These are phyloP conservation scores for Celastrina argiolus DNA, from an alignment of 2,888 invertebrate species.

Conservation along the genomic window DNA sequence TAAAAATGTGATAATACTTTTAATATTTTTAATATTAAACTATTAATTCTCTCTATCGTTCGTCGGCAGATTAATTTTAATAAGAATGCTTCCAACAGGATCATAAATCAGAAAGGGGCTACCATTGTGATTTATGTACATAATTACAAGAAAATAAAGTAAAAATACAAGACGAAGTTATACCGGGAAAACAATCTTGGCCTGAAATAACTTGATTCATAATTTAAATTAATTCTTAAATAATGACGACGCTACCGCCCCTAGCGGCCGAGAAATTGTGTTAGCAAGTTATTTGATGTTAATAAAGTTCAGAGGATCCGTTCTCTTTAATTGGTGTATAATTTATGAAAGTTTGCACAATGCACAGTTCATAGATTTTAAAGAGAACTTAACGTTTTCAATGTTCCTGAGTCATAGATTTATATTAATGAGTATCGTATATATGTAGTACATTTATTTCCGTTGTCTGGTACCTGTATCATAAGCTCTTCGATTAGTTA, in stretches of 20 bases:
- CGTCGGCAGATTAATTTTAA: not conserved
- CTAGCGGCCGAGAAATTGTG: slow-evolving; percentile 8
- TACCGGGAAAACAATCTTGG: not conserved
- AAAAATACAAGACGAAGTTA: not conserved
- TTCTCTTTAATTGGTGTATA: not conserved
- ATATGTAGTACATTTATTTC: too few relatives aligned
- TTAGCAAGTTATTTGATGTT: slow-evolving; percentile 11
- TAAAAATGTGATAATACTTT: not conserved
- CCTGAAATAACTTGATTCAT: slow-evolving; percentile 4
- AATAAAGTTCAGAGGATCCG: not conserved
- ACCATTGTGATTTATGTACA: slow-evolving; percentile 7
- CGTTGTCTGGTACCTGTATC: too few relatives aligned
- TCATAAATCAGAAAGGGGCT: slow-evolving; percentile 13
- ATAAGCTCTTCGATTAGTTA: too few relatives aligned
- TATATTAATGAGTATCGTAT: too few relatives aligned
- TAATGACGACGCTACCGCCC: slow-evolving; percentile 1
- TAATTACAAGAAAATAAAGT: slow-evolving; percentile 14
- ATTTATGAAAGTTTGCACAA: too few relatives aligned
- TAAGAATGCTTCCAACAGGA: not conserved
- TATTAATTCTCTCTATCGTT: not conserved
- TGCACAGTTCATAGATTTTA: too few relatives aligned
- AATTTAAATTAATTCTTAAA: slow-evolving; percentile 13
- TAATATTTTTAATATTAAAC: not conserved
- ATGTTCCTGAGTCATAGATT: too few relatives aligned
- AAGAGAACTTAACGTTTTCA: too few relatives aligned